A percentile compares a stretch with the other conserved stretches of the same genome.
Evolutionary conservation across 2,113 vertebrate species (phyloP).

Genomic region (Boulengeromyrus knoepffleri): DNA sequence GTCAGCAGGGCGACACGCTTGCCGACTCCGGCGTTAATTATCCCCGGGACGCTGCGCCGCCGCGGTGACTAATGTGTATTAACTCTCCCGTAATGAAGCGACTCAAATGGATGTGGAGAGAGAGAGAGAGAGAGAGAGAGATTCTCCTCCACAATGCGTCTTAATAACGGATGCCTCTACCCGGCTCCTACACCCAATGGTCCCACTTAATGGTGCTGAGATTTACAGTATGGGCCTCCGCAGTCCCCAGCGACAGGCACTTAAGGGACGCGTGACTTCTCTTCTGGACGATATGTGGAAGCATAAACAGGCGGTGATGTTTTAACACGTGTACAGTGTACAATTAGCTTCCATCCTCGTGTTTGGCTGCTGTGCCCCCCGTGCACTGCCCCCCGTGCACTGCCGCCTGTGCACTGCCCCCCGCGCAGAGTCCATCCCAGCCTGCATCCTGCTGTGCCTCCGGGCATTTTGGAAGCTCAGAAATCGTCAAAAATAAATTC

Average conservation of each 20-base stretch:
- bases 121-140: slow-evolving; percentile 28
- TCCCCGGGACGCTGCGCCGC: slow-evolving; percentile 27
- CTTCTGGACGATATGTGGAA: neutral
- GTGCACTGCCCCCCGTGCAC: neutral
- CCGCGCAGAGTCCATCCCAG: neutral
- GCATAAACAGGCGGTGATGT: neutral
- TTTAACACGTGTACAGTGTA: neutral
- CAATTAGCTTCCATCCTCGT: neutral
- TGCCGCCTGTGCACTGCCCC: neutral
- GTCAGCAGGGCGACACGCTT: slow-evolving; percentile 22
- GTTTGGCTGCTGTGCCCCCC: neutral
- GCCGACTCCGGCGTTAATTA: slow-evolving; percentile 41
- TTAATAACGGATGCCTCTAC: slow-evolving; percentile 43
- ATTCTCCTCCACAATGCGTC: slow-evolving; percentile 39
- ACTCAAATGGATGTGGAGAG: slow-evolving; percentile 39
- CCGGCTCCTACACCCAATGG: neutral
- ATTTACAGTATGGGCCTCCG: neutral
- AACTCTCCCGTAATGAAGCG: slow-evolving; percentile 54
- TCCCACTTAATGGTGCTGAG: neutral
- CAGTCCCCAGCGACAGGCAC: neutral
- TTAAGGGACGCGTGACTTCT: neutral
- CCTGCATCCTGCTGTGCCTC: too few relatives aligned
- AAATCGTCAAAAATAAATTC: neutral
- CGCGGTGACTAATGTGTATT: slow-evolving; percentile 52
- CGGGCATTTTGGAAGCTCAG: neutral